Evolutionary conservation across 2,888 invertebrate genomes (phyloP), one percentile per base, ranked within the genome.

Genomic region (Apodemia zela): DNA sequence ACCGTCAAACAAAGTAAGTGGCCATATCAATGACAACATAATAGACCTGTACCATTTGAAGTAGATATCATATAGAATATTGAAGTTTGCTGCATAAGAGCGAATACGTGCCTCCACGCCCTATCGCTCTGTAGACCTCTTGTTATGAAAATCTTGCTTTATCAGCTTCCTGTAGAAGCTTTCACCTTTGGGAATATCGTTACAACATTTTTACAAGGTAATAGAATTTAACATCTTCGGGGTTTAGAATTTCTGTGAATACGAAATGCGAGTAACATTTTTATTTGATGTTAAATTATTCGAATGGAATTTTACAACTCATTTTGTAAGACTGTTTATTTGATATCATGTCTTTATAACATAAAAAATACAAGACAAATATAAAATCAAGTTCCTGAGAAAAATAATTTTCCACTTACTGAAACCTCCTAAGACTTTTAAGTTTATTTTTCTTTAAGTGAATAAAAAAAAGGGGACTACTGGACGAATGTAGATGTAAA

Each of bases 31-130:
- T 35, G 60, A 72, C 72, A 71, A 71, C 72, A 75, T 66, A 75
- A 74, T 75, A 72, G 73, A 64, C 79, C 77, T 78, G 80, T 75
- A 79, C 75, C 71, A 71, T 66, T 67, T 75, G 67, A 73, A 80
- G 75, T 76, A 77, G 75, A 73, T 77, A 74, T 73, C 74, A 78
- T n/a, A 42, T 42, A 42, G 15, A 42, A 76, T 78, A 78, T 78
- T 74, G 75, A 79, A 70, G 72, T 73, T 73, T 69, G 54, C 54
- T 54, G 21, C 63, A 51, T 65, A 60, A 68, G 68, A 68, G 68
- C 60, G 33, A 65, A 62, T 60, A 67, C 68, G 68, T 68, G 68
- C 64, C 62, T 58, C 58, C 45, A 62, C 64, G 25, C 54, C 15
- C 54, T 54, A 54, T 67, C 63, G 63, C 67, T 67, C 68, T 65